phyloP scores from a whole-genome alignment of 1,140 invertebrate species.

The Drosophila melanogaster region Release_6_plus_ISO1_MT NT_037436.4:18109501-18110000 shows the following conservation, averaged over 20 bases:
- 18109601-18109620: too few species aligned
- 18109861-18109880: neutral
- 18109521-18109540: conserved; percentile 5
- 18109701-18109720: too few species aligned
- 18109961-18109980: conserved; percentile 68
- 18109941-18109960: conserved; percentile 60
- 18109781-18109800: neutral
- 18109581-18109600: neutral
- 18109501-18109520: conserved; percentile 48
- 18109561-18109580: neutral
- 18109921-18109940: conserved; percentile 67
- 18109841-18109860: conserved; percentile 4
- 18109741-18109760: neutral
- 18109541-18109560: conserved; percentile 26
- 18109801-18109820: too few species aligned
- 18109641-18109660: too few species aligned
- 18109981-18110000: conserved; percentile 30
- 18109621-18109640: too few species aligned
- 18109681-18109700: too few species aligned
- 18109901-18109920: conserved; percentile 15
- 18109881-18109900: neutral
- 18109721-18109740: too few species aligned
- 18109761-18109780: neutral
- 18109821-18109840: neutral
- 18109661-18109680: too few species aligned